Conservation (phyloP, 2,888 invertebrate genomes). For the Coelogynopora nodosa region DNA sequence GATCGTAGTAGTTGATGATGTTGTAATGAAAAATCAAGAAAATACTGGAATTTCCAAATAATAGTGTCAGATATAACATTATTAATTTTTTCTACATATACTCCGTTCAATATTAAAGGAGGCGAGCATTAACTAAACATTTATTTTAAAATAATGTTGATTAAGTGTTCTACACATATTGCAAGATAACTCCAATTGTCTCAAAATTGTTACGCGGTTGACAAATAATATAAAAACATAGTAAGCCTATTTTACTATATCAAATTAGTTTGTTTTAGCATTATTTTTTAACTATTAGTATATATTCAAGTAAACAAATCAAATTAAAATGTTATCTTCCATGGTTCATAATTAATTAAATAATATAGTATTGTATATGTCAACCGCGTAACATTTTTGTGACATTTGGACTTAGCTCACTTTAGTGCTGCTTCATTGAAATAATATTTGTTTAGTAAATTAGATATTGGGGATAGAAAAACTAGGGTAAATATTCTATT, state of each 20-base stretch:
- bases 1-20: not conserved
- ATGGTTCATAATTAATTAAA: not conserved
- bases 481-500: not conserved
- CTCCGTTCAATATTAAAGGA: not conserved
- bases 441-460: not conserved
- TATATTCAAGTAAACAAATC: not conserved
- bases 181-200: not conserved
- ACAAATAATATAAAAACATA: not conserved
- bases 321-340: not conserved
- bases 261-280: not conserved
- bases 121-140: not conserved
- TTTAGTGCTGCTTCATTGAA: not conserved
- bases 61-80: not conserved
- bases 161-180: not conserved
- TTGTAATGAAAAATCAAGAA: not conserved
- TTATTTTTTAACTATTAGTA: not conserved
- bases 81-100: not conserved
- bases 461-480: not conserved
- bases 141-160: not conserved
- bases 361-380: not conserved
- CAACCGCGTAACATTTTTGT: not conserved
- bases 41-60: not conserved
- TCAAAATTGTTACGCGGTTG: not conserved
- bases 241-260: not conserved
- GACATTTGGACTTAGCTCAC: not conserved